phyloP scores from a whole-genome alignment of 2,888 invertebrate genomes.

The Ditula angustiorana region DNA sequence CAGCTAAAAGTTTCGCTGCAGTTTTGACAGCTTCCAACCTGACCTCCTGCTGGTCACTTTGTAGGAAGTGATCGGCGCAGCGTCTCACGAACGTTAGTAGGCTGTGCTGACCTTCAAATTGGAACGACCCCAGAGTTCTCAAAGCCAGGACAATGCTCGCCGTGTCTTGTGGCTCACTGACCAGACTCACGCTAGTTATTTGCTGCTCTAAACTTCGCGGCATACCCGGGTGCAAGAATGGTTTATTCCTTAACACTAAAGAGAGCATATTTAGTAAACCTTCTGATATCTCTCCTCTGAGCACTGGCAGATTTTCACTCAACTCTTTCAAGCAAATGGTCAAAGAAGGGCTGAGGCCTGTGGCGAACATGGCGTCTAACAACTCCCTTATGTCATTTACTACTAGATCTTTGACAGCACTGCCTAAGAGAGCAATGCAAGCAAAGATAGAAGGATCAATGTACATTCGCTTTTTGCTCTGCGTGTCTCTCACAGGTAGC shows the following conservation, averaged over 20 bases:
- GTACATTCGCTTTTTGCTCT: slow-evolving; percentile 89
- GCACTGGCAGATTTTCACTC: slow-evolving; percentile 93
- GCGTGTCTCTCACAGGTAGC: slow-evolving; percentile 91
- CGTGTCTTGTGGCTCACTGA: slow-evolving; percentile 89
- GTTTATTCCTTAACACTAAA: slow-evolving; percentile 95
- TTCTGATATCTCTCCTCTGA: slow-evolving; percentile 96
- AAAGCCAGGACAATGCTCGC: slow-evolving; percentile 95
- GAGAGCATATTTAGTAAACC: slow-evolving; percentile 97
- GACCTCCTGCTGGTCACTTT: slow-evolving; percentile 96
- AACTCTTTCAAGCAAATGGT: slow-evolving; percentile 96
- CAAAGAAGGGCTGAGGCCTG: slow-evolving; percentile 95
- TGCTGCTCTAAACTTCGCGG: slow-evolving; percentile 87
- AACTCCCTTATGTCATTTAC: slow-evolving; percentile 92
- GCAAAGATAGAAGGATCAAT: slow-evolving; percentile 96
- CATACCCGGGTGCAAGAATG: slow-evolving; percentile 92
- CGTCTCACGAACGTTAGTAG: slow-evolving; percentile 96
- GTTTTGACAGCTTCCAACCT: slow-evolving; percentile 96
- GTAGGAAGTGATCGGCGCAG: slow-evolving; percentile 96
- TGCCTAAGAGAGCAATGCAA: slow-evolving; percentile 95
- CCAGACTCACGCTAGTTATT: slow-evolving; percentile 74
- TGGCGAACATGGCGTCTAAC: slow-evolving; percentile 96
- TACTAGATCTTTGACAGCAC: slow-evolving; percentile 93
- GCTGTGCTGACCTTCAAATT: slow-evolving; percentile 95
- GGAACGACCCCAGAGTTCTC: slow-evolving; percentile 94
- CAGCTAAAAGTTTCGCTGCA: slow-evolving; percentile 94